Percentiles rank a stretch among this genome's conserved stretches.
These are phyloP conservation scores for Lydus trimaculatus DNA, from an alignment of 2,888 invertebrate species.

Conservation along the genomic window DNA sequence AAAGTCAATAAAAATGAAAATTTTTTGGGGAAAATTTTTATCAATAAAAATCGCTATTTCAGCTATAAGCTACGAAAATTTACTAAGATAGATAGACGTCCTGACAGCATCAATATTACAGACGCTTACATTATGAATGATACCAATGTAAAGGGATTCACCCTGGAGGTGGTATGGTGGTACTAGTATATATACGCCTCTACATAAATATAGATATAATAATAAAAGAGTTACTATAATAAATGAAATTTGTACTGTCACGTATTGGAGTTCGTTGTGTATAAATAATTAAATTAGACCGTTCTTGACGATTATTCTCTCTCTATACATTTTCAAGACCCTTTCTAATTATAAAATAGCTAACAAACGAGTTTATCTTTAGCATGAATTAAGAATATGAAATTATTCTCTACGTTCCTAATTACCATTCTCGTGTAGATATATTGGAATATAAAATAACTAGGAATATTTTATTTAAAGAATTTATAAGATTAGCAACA, in stretches of 20 bases:
- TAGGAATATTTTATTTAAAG: not conserved
- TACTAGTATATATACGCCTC: conserved; percentile 41
- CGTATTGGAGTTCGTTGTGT: conserved; percentile 12
- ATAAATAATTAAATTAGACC: conserved; percentile 16
- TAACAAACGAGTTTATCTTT: not conserved
- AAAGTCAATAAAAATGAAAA: not conserved
- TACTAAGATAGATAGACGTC: conserved; percentile 52
- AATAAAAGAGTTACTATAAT: conserved; percentile 6
- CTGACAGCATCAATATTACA: conserved; percentile 53
- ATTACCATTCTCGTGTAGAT: not conserved
- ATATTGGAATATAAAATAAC: not conserved
- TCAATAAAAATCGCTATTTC: conserved; percentile 40
- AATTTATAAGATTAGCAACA: not conserved
- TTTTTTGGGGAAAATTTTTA: conserved; percentile 23
- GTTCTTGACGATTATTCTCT: conserved; percentile 5
- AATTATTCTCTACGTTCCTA: not conserved
- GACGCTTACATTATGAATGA: conserved; percentile 55
- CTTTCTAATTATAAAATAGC: not conserved
- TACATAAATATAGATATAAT: conserved; percentile 16
- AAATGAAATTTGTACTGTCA: conserved; percentile 4
- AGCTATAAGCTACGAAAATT: conserved; percentile 42
- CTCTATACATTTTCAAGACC: not conserved
- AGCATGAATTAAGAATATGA: not conserved
- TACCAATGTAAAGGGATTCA: conserved; percentile 52
- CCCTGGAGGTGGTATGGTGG: conserved; percentile 33